Evolutionary conservation across 2,797 vertebrate species (phyloP).

Genomic region (Pogonophryne albipinna): DNA sequence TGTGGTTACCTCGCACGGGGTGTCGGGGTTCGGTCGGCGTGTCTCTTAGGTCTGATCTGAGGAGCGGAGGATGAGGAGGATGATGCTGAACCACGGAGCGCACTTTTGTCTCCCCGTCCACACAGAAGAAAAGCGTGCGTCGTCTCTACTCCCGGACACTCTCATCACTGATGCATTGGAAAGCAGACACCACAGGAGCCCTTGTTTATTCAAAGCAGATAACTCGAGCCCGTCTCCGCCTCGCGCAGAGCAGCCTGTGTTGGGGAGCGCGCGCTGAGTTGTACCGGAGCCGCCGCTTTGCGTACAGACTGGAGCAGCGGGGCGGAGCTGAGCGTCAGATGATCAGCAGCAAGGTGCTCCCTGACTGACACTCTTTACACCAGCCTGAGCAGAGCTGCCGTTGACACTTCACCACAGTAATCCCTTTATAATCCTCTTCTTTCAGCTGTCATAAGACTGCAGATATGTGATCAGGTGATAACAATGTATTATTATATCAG

Average conservation of each 20-base stretch:
- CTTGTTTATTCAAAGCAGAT: slow-evolving; percentile 54
- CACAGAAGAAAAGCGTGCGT: slow-evolving; percentile 60
- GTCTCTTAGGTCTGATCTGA: slow-evolving; percentile 65
- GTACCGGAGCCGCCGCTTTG: slow-evolving; percentile 55
- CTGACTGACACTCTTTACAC: slow-evolving; percentile 39
- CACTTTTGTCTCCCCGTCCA: slow-evolving; percentile 70
- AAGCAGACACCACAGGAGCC: slow-evolving; percentile 70
- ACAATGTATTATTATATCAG: neutral
- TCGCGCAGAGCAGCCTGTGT: slow-evolving; percentile 53
- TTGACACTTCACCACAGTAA: slow-evolving; percentile 2
- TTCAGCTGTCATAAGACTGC: slow-evolving; percentile 1
- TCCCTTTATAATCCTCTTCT: neutral
- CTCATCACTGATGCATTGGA: slow-evolving; percentile 85
- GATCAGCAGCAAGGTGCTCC: slow-evolving; percentile 74
- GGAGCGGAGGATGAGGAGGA: slow-evolving; percentile 41
- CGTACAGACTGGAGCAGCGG: slow-evolving; percentile 56
- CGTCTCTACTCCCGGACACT: slow-evolving; percentile 65
- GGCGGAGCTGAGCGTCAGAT: slow-evolving; percentile 82
- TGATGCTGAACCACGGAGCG: slow-evolving; percentile 56
- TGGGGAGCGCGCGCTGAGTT: slow-evolving; percentile 45
- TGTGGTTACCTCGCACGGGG: slow-evolving; percentile 72
- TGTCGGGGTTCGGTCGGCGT: slow-evolving; percentile 39
- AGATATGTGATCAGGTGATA: neutral
- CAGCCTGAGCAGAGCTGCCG: slow-evolving; percentile 27
- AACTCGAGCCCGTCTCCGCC: slow-evolving; percentile 58